These are phyloP conservation scores for Erebia palarica DNA, from an alignment of 2,888 invertebrate genomes.

Conservation along the genomic window DNA sequence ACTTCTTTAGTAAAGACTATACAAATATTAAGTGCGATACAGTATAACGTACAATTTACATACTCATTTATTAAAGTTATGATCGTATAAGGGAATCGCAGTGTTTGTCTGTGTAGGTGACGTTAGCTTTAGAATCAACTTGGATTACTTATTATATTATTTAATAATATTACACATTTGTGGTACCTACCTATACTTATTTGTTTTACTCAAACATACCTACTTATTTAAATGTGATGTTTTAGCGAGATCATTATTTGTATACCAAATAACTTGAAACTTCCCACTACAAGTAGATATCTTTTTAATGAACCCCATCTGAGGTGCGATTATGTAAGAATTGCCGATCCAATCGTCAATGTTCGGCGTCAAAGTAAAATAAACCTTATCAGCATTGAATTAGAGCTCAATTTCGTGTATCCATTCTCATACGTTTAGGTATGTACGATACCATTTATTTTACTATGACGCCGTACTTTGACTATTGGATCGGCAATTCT, in stretches of 20 bases:
- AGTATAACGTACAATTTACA: constrained; percentile 8
- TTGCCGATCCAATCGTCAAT: too few relatives aligned
- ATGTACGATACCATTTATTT: too few relatives aligned
- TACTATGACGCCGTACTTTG: too few relatives aligned
- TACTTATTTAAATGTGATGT: constrained; percentile 11
- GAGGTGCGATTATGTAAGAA: too few relatives aligned
- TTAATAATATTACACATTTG: constrained; percentile 27
- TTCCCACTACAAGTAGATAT: too few relatives aligned
- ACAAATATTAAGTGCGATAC: constrained; percentile 17
- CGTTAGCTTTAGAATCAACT: constrained; percentile 28
- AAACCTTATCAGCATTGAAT: too few relatives aligned
- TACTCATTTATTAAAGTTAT: constrained; percentile 21
- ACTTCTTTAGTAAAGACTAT: constrained; percentile 13
- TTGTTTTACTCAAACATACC: constrained; percentile 20
- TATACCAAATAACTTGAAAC: too few relatives aligned
- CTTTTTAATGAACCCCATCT: too few relatives aligned
- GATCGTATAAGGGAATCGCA: constrained; percentile 38
- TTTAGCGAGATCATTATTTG: constrained; percentile 1
- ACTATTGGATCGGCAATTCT: too few relatives aligned
- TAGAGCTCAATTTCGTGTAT: too few relatives aligned
- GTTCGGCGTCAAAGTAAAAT: too few relatives aligned
- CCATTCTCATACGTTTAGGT: too few relatives aligned
- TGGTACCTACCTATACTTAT: constrained; percentile 25
- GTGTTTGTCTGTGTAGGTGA: constrained; percentile 40
- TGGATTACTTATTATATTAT: neutral